phyloP scores from a whole-genome alignment of 35 echinoderm and acorn worm species.

The Heliocidaris tuberculata region DNA sequence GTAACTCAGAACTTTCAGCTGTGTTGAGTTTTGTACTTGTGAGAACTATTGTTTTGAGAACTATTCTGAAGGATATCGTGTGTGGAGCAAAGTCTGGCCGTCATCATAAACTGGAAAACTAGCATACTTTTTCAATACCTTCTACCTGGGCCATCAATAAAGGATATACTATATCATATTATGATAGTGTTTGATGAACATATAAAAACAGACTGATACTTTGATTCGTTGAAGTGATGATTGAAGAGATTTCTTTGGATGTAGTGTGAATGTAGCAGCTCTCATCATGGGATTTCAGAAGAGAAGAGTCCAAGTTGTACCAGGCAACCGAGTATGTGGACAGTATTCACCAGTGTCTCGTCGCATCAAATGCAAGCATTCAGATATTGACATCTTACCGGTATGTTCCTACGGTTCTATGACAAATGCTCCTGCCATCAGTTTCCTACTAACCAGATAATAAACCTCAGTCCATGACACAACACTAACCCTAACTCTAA shows the following conservation, averaged over 20 bases:
- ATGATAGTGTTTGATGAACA: background rate
- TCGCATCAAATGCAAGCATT: conserved; percentile 29
- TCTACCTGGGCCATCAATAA: background rate
- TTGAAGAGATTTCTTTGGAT: background rate
- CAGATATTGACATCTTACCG: conserved; percentile 37
- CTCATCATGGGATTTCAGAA: conserved; percentile 47
- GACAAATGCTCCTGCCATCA: background rate
- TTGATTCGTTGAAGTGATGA: background rate
- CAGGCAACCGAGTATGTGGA: conserved; percentile 1
- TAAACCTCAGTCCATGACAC: too few species aligned
- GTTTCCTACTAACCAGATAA: background rate
- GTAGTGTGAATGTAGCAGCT: background rate
- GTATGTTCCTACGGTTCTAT: background rate
- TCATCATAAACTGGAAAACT: background rate
- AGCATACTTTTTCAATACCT: too few species aligned
- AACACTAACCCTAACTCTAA: too few species aligned
- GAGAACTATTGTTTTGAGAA: background rate
- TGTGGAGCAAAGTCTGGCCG: background rate
- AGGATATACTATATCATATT: too few species aligned
- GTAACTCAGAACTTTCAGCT: background rate
- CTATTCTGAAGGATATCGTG: background rate
- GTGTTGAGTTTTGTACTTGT: background rate
- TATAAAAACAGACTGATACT: background rate
- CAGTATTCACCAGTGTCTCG: conserved; percentile 32
- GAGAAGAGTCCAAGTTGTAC: conserved; percentile 27